Percentiles rank a stretch among this genome's conserved stretches.
These are phyloP conservation scores for Oligia latruncula DNA, from an alignment of 2,888 invertebrate species.

Conservation along the genomic window DNA sequence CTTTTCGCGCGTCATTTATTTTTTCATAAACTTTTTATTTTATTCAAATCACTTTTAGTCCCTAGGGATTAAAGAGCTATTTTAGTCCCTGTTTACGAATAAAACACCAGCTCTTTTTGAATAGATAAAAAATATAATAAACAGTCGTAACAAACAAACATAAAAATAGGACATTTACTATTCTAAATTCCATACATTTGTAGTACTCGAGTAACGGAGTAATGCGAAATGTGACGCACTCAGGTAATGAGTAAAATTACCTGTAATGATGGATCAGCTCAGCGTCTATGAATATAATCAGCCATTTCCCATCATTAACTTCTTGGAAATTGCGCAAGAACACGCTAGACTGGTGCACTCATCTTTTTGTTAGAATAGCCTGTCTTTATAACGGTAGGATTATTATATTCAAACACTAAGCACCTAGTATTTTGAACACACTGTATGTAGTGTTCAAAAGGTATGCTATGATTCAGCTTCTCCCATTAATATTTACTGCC, in stretches of 20 bases:
- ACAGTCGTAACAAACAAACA: background rate
- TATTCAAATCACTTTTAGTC: too few species aligned
- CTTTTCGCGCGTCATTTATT: too few species aligned
- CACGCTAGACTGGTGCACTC: constrained; percentile 36
- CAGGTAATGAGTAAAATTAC: constrained; percentile 37
- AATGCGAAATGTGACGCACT: constrained; percentile 27
- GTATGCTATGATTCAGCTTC: background rate
- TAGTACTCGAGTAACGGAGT: background rate
- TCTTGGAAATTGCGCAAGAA: constrained; percentile 38
- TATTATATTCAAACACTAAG: constrained; percentile 15
- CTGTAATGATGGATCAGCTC: constrained; percentile 34
- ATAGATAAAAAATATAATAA: background rate
- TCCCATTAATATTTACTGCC: background rate
- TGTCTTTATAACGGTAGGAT: constrained; percentile 26
- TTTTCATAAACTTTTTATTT: too few species aligned
- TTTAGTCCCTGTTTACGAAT: too few species aligned
- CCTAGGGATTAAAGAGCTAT: too few species aligned
- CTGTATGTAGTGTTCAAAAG: background rate
- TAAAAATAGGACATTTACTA: background rate
- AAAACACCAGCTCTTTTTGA: too few species aligned
- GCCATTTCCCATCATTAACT: constrained; percentile 51
- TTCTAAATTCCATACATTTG: background rate
- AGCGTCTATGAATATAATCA: constrained; percentile 45
- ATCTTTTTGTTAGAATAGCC: constrained; percentile 41
- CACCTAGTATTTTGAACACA: background rate